A percentile compares a stretch with the other conserved stretches of the same genome.
These are phyloP conservation scores for Lagenorhynchus albirostris DNA, from an alignment of 2,113 vertebrate genomes.

Conservation along the genomic window DNA sequence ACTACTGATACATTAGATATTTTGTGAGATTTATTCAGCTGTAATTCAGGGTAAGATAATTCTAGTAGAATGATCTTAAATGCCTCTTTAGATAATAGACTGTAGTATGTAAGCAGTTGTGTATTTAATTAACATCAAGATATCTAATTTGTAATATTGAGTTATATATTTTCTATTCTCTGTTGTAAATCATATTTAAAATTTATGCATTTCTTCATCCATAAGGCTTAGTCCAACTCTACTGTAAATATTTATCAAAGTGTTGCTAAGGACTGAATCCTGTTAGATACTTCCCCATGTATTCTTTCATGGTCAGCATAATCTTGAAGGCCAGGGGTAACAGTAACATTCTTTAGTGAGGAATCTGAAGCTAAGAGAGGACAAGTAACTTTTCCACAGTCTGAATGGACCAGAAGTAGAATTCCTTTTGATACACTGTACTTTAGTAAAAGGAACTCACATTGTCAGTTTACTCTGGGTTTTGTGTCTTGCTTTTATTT, in stretches of 20 bases:
- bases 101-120: background rate
- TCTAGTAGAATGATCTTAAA: slow-evolving; percentile 2
- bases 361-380: background rate
- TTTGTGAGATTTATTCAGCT: background rate
- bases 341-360: background rate
- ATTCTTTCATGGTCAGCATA: background rate
- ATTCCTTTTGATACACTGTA: background rate
- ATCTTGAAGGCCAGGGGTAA: background rate
- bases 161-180: background rate
- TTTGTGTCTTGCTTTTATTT: background rate
- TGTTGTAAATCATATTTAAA: background rate
- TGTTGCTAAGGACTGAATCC: background rate
- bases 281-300: background rate
- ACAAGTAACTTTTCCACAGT: background rate
- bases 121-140: background rate
- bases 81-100: background rate
- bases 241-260: background rate
- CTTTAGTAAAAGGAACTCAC: background rate
- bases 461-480: background rate
- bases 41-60: background rate
- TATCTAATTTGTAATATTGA: background rate
- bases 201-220: background rate
- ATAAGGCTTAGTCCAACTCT: background rate
- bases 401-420: background rate
- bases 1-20: background rate